These are phyloP conservation scores for Telmatochromis sp. DNA, from an alignment of 2,113 vertebrate genomes.

Conservation along the genomic window DNA sequence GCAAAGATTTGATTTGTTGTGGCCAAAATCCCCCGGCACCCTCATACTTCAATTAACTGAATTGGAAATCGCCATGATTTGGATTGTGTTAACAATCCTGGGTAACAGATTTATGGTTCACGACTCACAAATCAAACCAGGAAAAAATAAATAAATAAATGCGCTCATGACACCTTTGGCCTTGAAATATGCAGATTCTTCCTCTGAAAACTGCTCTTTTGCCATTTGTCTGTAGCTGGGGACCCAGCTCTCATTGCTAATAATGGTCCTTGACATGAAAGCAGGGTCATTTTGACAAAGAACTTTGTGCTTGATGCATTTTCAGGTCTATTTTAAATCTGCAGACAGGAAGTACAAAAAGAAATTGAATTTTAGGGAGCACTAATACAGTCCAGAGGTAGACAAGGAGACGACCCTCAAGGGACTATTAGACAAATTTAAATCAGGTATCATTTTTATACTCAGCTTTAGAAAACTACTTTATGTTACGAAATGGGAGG, in stretches of 20 bases:
- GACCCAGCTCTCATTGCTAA: neutral
- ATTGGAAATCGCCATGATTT: neutral
- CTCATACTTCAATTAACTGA: neutral
- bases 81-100: neutral
- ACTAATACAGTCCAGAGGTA: neutral
- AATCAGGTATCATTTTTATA: neutral
- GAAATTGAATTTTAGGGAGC: neutral
- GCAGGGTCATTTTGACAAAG: neutral
- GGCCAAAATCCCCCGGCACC: neutral
- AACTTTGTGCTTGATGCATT: neutral
- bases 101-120: neutral
- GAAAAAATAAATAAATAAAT: neutral
- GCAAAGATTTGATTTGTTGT: neutral
- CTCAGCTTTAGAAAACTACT: neutral
- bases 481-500: neutral
- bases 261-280: neutral
- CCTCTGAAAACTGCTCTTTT: neutral
- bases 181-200: neutral
- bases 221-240: neutral
- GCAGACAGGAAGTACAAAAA: neutral
- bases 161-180: neutral
- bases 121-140: neutral
- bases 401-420: neutral
- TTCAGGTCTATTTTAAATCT: neutral
- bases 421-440: neutral